phyloP scores from a whole-genome alignment of 2,797 vertebrate species.

The Sphaeramia orbicularis region DNA sequence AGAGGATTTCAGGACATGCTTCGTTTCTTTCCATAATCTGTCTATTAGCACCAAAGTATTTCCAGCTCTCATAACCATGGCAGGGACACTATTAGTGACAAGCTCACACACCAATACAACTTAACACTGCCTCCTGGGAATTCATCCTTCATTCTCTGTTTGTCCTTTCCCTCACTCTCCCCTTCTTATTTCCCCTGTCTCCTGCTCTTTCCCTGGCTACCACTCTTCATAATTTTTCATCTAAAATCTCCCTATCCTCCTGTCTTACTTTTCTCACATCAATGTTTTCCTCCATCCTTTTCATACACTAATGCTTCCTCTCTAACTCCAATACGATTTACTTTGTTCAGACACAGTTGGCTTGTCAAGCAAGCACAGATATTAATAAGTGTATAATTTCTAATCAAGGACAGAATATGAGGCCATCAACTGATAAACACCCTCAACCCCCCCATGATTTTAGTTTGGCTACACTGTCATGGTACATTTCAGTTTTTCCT shows the following conservation, averaged over 20 bases:
- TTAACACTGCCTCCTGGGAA: conserved; percentile 79
- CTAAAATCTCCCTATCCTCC: conserved; percentile 1
- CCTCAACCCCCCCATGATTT: conserved; percentile 21
- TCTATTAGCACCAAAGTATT: conserved; percentile 89
- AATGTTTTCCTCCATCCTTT: conserved; percentile 12
- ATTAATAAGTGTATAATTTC: conserved; percentile 76
- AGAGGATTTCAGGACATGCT: conserved; percentile 88
- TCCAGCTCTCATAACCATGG: conserved; percentile 85
- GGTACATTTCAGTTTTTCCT: conserved; percentile 48
- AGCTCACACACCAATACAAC: conserved; percentile 80
- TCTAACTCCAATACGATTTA: conserved; percentile 23
- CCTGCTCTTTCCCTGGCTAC: conserved; percentile 28
- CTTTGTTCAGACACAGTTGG: conserved; percentile 65
- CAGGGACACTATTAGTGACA: conserved; percentile 85
- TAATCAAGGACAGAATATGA: conserved; percentile 63
- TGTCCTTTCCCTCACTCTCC: conserved; percentile 34
- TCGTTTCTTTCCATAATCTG: conserved; percentile 88
- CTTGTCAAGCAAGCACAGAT: conserved; percentile 62
- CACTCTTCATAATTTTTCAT: conserved; percentile 25
- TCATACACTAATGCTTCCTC: conserved; percentile 24
- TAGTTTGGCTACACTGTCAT: conserved; percentile 54
- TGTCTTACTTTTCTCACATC: neutral
- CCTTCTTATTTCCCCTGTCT: conserved; percentile 30
- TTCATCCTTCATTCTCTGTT: conserved; percentile 70
- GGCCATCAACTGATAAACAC: conserved; percentile 60